Percentiles rank a stretch among this genome's conserved stretches.
These are phyloP conservation scores for Gnatocerus cornutus DNA, from an alignment of 2,888 invertebrate species.

Conservation along the genomic window DNA sequence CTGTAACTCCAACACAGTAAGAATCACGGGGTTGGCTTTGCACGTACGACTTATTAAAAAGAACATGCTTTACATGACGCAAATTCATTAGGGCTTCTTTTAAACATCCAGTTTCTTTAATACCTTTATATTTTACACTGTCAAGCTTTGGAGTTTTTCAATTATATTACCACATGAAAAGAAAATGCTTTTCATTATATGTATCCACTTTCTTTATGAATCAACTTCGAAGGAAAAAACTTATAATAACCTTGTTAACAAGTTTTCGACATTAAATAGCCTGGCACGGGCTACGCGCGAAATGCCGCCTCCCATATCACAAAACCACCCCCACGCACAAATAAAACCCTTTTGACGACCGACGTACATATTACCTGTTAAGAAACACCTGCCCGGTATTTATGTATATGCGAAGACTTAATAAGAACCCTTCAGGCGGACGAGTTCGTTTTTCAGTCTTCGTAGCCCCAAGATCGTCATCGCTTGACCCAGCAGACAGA, in stretches of 20 bases:
- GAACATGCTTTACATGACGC: slow-evolving; percentile 29
- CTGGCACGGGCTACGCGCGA: slow-evolving; percentile 43
- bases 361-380: slow-evolving; percentile 33
- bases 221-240: slow-evolving; percentile 45
- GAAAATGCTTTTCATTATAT: slow-evolving; percentile 31
- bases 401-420: slow-evolving; percentile 40
- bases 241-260: slow-evolving; percentile 49
- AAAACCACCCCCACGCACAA: slow-evolving; percentile 29
- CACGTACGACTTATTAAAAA: slow-evolving; percentile 46
- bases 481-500: slow-evolving; percentile 11
- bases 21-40: slow-evolving; percentile 35
- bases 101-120: slow-evolving; percentile 31
- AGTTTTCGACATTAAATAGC: slow-evolving; percentile 47
- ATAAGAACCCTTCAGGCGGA: slow-evolving; percentile 32
- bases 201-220: slow-evolving; percentile 35
- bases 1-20: slow-evolving; percentile 27
- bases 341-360: slow-evolving; percentile 33
- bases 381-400: slow-evolving; percentile 36
- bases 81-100: slow-evolving; percentile 42
- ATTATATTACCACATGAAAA: slow-evolving; percentile 31
- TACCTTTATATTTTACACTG: slow-evolving; percentile 34
- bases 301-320: slow-evolving; percentile 30
- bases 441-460: slow-evolving; percentile 22
- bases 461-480: slow-evolving; percentile 6
- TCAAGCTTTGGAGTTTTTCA: slow-evolving; percentile 32